Conservation (phyloP, 1,140 invertebrate species). For the Physella acuta region DNA sequence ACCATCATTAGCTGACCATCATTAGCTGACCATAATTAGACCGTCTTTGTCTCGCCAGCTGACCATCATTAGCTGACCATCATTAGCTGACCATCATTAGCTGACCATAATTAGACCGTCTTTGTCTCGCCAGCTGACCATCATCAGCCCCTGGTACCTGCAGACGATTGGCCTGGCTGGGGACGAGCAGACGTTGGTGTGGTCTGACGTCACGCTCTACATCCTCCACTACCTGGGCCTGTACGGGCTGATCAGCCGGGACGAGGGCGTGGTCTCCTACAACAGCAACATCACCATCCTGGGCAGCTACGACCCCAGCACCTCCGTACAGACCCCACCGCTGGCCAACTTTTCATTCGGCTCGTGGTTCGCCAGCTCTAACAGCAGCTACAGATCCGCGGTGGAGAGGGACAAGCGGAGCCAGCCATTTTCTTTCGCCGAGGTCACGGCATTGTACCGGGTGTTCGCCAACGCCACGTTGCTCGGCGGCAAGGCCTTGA, state of each 20-base stretch:
- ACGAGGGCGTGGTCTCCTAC: neutral
- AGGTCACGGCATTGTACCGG: slow-evolving; percentile 16
- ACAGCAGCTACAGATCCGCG: neutral
- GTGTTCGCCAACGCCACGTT: slow-evolving; percentile 19
- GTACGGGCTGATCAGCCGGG: neutral
- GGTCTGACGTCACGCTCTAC: slow-evolving; percentile 4
- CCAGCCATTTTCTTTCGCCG: slow-evolving; percentile 6
- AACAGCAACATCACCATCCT: slow-evolving; percentile 14
- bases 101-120: too few species aligned
- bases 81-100: too few species aligned
- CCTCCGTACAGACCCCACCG: neutral
- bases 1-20: too few species aligned
- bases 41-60: too few species aligned
- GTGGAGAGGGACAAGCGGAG: neutral
- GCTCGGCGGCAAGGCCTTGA: slow-evolving; percentile 14
- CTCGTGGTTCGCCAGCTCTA: slow-evolving; percentile 10
- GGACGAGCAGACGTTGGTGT: slow-evolving; percentile 11
- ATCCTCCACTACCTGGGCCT: neutral
- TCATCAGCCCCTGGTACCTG: slow-evolving; percentile 29
- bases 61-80: too few species aligned
- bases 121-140: slow-evolving; percentile 26
- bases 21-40: too few species aligned
- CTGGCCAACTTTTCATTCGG: slow-evolving; percentile 22
- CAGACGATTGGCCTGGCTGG: slow-evolving; percentile 7
- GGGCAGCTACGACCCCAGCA: slow-evolving; percentile 3